Percentiles rank a stretch among this genome's conserved stretches.
Evolutionary conservation across 2,797 vertebrate species (phyloP).

Genomic region (Dendrocincla tyrannina): DNA sequence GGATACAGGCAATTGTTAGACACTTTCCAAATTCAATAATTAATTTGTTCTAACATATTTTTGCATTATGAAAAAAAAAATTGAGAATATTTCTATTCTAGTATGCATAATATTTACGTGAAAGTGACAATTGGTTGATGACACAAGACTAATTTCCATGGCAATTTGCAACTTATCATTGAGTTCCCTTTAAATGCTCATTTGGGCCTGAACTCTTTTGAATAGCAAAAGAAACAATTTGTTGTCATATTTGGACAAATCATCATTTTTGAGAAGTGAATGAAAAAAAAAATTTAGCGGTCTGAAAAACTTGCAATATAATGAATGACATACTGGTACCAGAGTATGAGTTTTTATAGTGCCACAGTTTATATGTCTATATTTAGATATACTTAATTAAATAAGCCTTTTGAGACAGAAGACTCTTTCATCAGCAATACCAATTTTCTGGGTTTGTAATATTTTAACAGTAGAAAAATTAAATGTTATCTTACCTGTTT

Average conservation of each 20-base stretch:
- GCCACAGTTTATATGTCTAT: not conserved
- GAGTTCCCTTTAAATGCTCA: constrained; percentile 51
- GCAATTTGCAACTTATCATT: constrained; percentile 46
- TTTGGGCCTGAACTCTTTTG: constrained; percentile 32
- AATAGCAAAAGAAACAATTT: constrained; percentile 54
- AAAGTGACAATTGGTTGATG: constrained; percentile 38
- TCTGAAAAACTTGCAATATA: not conserved
- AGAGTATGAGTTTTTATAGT: not conserved
- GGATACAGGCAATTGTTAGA: not conserved
- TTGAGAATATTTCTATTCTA: not conserved
- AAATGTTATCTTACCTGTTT: not conserved
- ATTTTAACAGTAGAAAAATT: constrained; percentile 15
- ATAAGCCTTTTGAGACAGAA: not conserved
- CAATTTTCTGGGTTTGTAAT: constrained; percentile 27
- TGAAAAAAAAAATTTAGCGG: not conserved
- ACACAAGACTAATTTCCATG: constrained; percentile 39
- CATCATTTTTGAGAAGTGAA: constrained; percentile 23
- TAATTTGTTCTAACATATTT: not conserved
- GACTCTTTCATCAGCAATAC: constrained; percentile 6
- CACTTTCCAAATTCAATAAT: not conserved
- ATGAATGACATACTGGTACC: not conserved
- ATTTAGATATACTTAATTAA: constrained; percentile 35
- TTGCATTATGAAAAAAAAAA: not conserved
- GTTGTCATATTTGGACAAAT: constrained; percentile 36
- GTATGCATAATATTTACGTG: not conserved